phyloP scores from a whole-genome alignment of 2,113 vertebrate genomes.

The Symphodus melops region DNA sequence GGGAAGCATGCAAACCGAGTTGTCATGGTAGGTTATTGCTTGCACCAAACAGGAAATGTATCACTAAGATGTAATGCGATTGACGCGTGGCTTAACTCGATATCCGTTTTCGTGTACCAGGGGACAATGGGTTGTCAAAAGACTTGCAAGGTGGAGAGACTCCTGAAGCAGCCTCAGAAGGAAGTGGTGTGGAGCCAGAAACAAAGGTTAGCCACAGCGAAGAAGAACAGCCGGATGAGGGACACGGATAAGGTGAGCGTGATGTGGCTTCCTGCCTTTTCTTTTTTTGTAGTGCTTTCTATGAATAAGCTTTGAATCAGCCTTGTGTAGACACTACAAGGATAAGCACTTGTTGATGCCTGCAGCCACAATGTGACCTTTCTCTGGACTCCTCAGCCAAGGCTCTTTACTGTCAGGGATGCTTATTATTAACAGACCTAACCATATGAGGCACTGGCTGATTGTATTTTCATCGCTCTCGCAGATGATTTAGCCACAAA shows the following conservation, averaged over 20 bases:
- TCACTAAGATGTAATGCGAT: constrained; percentile 32
- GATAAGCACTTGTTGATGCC: constrained; percentile 61
- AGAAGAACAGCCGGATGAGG: constrained; percentile 67
- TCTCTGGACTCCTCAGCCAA: constrained; percentile 11
- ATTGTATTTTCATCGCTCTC: constrained; percentile 4
- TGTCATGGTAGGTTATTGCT: constrained; percentile 72
- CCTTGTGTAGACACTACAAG: constrained; percentile 31
- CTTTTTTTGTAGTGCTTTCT: constrained; percentile 32
- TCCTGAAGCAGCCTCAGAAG: constrained; percentile 78
- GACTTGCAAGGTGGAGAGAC: constrained; percentile 72
- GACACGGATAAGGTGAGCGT: constrained; percentile 78
- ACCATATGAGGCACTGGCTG: constrained; percentile 24
- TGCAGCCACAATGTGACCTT: constrained; percentile 61
- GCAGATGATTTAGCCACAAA: constrained; percentile 4
- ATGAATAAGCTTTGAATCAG: constrained; percentile 49
- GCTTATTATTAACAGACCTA: constrained; percentile 41
- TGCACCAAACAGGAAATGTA: constrained; percentile 36
- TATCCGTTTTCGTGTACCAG: constrained; percentile 60
- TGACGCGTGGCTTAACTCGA: constrained; percentile 29
- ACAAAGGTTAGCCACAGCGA: constrained; percentile 70
- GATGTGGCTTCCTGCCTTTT: constrained; percentile 12
- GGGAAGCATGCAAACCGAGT: constrained; percentile 72
- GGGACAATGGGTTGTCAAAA: constrained; percentile 79
- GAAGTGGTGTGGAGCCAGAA: constrained; percentile 81
- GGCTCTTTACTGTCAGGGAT: constrained; percentile 29